A percentile compares a stretch with the other conserved stretches of the same genome.
phyloP scores from a whole-genome alignment of 2,797 vertebrate genomes.

The Momotus momota region DNA sequence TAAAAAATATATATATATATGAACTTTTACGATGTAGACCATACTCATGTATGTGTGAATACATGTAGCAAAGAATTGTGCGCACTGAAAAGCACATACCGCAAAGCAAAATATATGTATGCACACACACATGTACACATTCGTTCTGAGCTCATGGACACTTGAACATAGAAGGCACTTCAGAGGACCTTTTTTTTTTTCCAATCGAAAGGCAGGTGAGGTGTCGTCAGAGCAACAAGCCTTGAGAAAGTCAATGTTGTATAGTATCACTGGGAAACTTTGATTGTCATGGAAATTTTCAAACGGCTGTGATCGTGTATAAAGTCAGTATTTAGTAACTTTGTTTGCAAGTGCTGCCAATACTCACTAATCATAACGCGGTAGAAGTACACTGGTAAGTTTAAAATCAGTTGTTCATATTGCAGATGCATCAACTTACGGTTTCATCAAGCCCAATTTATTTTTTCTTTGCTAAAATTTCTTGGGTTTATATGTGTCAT shows the following conservation, averaged over 20 bases:
- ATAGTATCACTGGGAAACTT: constrained; percentile 65
- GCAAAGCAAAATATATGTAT: constrained; percentile 56
- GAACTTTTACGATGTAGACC: constrained; percentile 80
- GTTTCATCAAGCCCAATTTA: constrained; percentile 25
- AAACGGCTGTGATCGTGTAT: constrained; percentile 54
- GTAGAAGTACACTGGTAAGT: constrained; percentile 47
- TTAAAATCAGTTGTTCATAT: constrained; percentile 23
- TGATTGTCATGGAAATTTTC: constrained; percentile 65
- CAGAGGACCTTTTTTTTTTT: constrained; percentile 66
- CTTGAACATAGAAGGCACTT: constrained; percentile 72
- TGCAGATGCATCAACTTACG: neutral
- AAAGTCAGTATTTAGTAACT: constrained; percentile 59
- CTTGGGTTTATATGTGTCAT: neutral
- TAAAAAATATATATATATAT: constrained; percentile 75
- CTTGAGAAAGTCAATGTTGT: constrained; percentile 77
- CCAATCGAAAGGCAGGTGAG: constrained; percentile 65
- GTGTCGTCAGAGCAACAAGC: constrained; percentile 73
- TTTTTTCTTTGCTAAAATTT: constrained; percentile 27
- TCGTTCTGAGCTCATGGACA: constrained; percentile 77
- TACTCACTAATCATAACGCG: constrained; percentile 43
- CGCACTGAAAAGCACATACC: constrained; percentile 66
- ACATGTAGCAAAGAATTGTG: constrained; percentile 75
- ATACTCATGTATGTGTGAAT: constrained; percentile 77
- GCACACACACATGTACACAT: constrained; percentile 73
- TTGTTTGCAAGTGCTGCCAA: constrained; percentile 62